Conservation (phyloP, 2,113 vertebrate genomes). For the Desmodus rotundus region DNA sequence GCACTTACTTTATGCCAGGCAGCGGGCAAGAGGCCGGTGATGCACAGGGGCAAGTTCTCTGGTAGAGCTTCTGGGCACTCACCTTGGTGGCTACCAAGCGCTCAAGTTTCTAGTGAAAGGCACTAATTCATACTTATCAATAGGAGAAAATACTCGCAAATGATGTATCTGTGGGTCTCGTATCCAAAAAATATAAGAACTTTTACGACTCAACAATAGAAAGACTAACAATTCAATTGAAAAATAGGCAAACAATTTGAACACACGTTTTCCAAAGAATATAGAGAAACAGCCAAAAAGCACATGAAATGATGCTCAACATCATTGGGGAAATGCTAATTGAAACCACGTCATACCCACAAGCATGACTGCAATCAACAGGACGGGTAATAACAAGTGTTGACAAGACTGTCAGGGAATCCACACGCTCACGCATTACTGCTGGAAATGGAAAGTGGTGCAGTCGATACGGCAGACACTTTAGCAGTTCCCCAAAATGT, state of each 20-base stretch:
- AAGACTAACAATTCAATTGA: background rate
- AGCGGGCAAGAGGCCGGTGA: background rate
- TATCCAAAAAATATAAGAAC: background rate
- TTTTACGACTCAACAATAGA: background rate
- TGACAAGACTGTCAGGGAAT: background rate
- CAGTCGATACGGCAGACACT: fast-evolving
- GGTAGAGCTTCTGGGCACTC: background rate
- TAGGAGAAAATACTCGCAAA: background rate
- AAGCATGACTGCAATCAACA: fast-evolving
- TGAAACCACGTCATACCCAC: background rate
- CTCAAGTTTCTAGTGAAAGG: background rate
- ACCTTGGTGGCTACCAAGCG: no score
- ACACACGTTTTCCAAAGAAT: background rate
- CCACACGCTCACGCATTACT: fast-evolving
- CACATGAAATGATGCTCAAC: background rate
- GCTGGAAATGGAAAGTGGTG: background rate
- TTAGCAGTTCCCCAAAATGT: background rate
- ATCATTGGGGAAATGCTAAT: background rate
- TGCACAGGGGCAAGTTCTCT: background rate
- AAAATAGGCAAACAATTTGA: background rate
- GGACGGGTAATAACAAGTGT: background rate
- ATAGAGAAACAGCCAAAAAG: background rate
- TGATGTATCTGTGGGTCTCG: background rate
- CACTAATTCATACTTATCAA: background rate
- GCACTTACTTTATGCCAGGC: background rate